Conservation (phyloP, 2,797 vertebrate species). For the Neosalanx taihuensis region DNA sequence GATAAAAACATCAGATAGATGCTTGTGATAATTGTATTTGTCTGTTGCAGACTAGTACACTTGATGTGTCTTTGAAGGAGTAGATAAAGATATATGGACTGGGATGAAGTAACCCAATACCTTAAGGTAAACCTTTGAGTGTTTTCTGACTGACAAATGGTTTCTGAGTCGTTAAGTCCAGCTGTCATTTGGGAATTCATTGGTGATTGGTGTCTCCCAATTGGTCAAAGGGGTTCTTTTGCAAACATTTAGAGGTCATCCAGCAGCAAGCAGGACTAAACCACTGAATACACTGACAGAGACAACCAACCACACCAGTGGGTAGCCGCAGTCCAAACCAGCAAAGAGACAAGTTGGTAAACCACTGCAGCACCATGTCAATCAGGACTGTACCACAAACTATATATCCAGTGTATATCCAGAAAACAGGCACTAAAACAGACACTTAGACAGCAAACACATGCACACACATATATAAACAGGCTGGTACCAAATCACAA, state of each 20-base stretch:
- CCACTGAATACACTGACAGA: slow-evolving; percentile 60
- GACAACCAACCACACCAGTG: slow-evolving; percentile 39
- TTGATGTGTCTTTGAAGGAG: not conserved
- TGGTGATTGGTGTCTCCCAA: slow-evolving; percentile 6
- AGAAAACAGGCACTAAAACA: slow-evolving; percentile 45
- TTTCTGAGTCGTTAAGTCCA: slow-evolving; percentile 5
- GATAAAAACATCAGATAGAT: not conserved
- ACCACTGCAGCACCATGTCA: slow-evolving; percentile 45
- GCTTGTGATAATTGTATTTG: not conserved
- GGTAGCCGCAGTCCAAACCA: slow-evolving; percentile 40
- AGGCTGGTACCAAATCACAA: slow-evolving; percentile 47
- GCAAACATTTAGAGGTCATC: slow-evolving; percentile 42
- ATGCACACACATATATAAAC: slow-evolving; percentile 24
- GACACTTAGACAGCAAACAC: slow-evolving; percentile 29
- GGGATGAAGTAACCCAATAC: not conserved
- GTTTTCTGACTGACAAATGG: slow-evolving; percentile 10
- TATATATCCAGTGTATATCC: slow-evolving; percentile 52
- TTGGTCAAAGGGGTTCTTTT: slow-evolving; percentile 32
- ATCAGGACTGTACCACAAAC: slow-evolving; percentile 50
- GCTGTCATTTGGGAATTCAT: slow-evolving; percentile 19
- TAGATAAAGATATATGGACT: slow-evolving; percentile 4
- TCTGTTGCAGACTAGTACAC: not conserved
- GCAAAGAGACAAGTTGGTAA: slow-evolving; percentile 68
- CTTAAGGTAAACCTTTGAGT: slow-evolving; percentile 9
- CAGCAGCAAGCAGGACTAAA: slow-evolving; percentile 36